phyloP scores from a whole-genome alignment of 1,140 invertebrate genomes.

The Achroia grisella region DNA sequence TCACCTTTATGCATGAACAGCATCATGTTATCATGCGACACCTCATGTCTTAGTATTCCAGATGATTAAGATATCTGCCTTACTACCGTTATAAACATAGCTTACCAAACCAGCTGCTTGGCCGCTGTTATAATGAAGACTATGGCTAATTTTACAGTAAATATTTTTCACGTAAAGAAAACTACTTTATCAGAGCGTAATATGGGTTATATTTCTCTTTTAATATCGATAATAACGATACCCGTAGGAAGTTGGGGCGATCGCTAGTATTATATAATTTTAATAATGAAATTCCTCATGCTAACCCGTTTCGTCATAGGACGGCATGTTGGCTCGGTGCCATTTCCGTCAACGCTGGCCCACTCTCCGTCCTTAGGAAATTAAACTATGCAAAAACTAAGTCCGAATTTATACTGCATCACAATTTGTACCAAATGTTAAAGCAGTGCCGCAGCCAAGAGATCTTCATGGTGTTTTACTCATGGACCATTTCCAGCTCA shows the following conservation, averaged over 20 bases:
- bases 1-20: no score
- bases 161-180: no score
- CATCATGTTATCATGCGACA: no score
- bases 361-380: constrained; percentile 26
- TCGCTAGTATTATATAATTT: constrained; percentile 30
- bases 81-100: no score
- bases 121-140: no score
- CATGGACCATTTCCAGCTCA: constrained; percentile 1
- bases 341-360: constrained; percentile 34
- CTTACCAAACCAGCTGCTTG: no score
- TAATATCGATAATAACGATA: no score
- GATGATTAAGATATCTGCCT: no score
- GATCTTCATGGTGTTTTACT: constrained; percentile 4
- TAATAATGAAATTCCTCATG: constrained; percentile 50
- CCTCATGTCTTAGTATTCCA: no score
- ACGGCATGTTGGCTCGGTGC: constrained; percentile 38
- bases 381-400: constrained; percentile 37
- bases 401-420: constrained; percentile 24
- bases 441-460: constrained; percentile 4
- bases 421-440: constrained; percentile 12
- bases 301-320: constrained; percentile 22
- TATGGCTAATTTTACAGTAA: no score
- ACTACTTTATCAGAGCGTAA: no score
- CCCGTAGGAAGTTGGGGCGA: constrained; percentile 11
- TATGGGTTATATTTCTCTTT: no score